These are phyloP conservation scores for Mesitornis unicolor DNA, from an alignment of 2,113 vertebrate genomes.

Conservation along the genomic window DNA sequence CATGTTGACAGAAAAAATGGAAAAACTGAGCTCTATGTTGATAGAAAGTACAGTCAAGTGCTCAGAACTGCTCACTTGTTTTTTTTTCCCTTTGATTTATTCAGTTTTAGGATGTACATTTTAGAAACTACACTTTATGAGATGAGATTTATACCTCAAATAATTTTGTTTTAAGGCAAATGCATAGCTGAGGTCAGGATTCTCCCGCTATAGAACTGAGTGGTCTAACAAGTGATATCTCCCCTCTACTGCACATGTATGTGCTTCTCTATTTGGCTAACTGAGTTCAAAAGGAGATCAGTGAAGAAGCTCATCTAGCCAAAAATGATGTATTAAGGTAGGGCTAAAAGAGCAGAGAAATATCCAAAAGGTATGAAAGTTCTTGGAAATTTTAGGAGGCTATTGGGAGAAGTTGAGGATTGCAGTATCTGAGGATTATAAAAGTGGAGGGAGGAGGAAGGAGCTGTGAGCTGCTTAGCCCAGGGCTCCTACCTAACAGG, in stretches of 20 bases:
- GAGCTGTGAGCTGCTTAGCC: background rate
- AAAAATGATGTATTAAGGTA: background rate
- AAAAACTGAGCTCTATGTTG: background rate
- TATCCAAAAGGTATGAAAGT: background rate
- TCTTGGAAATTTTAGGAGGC: background rate
- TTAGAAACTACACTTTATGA: background rate
- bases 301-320: background rate
- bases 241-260: accelerated
- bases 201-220: background rate
- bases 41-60: background rate
- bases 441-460: background rate
- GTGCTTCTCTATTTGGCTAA: background rate
- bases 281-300: background rate
- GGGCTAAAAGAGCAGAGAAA: background rate
- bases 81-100: background rate
- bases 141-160: background rate
- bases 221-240: background rate
- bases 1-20: background rate
- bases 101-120: background rate
- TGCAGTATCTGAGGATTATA: background rate
- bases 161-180: background rate
- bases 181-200: background rate
- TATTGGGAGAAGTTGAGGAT: background rate
- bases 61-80: background rate
- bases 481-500: background rate